These are phyloP conservation scores for Tyrannus savana DNA, from an alignment of 2,113 vertebrate genomes.

Conservation along the genomic window DNA sequence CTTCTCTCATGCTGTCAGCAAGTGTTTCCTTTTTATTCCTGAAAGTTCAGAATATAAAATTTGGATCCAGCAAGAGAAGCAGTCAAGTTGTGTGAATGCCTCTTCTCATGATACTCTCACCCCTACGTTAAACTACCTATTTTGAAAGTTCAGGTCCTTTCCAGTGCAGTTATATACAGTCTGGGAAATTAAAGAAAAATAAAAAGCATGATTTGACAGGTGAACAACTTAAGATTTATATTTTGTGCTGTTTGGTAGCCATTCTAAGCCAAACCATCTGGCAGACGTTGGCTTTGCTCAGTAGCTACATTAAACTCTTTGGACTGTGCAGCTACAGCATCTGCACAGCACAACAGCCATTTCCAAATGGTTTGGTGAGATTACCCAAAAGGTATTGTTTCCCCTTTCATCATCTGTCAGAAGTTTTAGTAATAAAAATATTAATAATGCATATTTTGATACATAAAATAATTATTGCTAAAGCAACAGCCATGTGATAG, in stretches of 20 bases:
- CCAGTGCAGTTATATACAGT: not conserved
- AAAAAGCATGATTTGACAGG: not conserved
- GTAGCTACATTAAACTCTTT: not conserved
- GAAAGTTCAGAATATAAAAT: not conserved
- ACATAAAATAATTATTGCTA: not conserved
- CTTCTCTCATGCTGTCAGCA: not conserved
- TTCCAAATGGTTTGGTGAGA: not conserved
- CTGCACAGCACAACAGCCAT: not conserved
- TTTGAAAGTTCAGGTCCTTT: not conserved
- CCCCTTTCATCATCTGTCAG: not conserved
- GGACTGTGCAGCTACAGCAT: not conserved
- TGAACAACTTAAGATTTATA: not conserved
- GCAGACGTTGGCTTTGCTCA: not conserved
- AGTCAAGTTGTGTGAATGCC: not conserved
- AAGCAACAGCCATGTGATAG: not conserved
- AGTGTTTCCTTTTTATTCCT: not conserved
- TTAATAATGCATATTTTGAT: not conserved
- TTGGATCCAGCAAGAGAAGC: not conserved
- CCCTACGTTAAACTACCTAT: not conserved
- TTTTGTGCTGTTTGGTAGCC: not conserved
- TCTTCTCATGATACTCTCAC: not conserved
- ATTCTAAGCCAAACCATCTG: not conserved
- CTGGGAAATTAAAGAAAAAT: not conserved
- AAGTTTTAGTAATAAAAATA: not conserved
- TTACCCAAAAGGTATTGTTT: not conserved